Conservation (phyloP, 2,113 vertebrate genomes). For the Microtus pennsylvanicus region DNA sequence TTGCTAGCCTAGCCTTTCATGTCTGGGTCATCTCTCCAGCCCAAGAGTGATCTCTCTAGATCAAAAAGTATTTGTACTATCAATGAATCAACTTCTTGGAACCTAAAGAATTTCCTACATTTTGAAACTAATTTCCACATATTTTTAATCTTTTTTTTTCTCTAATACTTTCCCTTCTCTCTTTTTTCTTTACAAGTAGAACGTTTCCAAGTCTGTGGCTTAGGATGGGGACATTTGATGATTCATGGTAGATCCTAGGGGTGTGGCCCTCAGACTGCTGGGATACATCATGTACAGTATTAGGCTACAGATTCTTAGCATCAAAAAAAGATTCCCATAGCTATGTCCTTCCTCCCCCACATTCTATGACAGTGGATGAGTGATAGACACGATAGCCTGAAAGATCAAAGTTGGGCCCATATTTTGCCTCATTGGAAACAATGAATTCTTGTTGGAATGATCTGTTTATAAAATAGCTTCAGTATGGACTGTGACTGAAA, state of each 20-base stretch:
- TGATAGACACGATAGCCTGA: background rate
- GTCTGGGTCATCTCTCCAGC: background rate
- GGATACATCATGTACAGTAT: background rate
- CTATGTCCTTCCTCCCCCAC: no score
- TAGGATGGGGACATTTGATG: background rate
- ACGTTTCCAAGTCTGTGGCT: background rate
- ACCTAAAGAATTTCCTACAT: background rate
- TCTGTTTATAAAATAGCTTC: conserved; percentile 6
- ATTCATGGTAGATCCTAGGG: background rate
- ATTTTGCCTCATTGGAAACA: background rate
- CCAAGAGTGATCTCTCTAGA: background rate
- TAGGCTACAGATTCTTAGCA: background rate
- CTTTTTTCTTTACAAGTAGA: background rate
- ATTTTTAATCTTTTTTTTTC: background rate
- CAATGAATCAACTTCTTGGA: background rate
- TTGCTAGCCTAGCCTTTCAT: background rate
- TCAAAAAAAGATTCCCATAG: background rate
- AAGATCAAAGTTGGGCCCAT: background rate
- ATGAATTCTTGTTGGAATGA: conserved; percentile 44
- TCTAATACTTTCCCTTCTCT: background rate
- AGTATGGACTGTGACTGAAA: background rate
- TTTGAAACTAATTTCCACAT: conserved; percentile 20
- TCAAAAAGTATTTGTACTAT: background rate
- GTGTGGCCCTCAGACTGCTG: background rate
- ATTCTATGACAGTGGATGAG: background rate